A percentile compares a stretch with the other conserved stretches of the same genome.
Evolutionary conservation across 2,888 invertebrate genomes (phyloP).

Genomic region (Eugnorisma glareosa): DNA sequence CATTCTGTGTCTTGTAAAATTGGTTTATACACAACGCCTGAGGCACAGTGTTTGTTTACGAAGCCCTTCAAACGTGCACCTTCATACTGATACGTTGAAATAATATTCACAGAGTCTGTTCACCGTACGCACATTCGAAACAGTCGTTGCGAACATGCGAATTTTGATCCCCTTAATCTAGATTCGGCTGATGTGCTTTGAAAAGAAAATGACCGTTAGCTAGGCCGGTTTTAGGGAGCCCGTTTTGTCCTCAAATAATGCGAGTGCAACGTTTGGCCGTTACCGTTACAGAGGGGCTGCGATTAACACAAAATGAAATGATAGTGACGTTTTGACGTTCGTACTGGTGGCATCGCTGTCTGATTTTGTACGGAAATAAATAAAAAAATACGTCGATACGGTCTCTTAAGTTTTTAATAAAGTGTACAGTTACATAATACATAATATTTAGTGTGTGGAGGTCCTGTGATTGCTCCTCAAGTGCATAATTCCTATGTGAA

Average conservation of each 20-base stretch:
- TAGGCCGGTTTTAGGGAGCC: constrained; percentile 76
- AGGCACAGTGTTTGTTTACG: constrained; percentile 77
- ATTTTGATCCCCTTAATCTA: constrained; percentile 54
- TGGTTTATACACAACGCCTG: constrained; percentile 75
- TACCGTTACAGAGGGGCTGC: constrained; percentile 82
- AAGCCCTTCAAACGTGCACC: constrained; percentile 72
- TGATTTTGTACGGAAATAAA: no score
- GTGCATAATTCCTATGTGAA: no score
- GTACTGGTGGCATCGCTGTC: no score
- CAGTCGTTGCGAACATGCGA: constrained; percentile 46
- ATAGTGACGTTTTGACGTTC: no score
- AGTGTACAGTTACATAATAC: no score
- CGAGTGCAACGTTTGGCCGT: constrained; percentile 75
- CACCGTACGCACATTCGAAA: constrained; percentile 28
- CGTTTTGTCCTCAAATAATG: constrained; percentile 70
- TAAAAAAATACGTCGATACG: no score
- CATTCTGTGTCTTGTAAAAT: constrained; percentile 77
- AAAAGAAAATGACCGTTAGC: constrained; percentile 79
- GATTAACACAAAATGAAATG: constrained; percentile 75
- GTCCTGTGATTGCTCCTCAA: no score
- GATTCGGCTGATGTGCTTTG: constrained; percentile 65
- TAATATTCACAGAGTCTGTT: constrained; percentile 53
- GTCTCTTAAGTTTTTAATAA: no score
- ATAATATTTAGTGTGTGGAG: no score
- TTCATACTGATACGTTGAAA: constrained; percentile 62